phyloP scores from a whole-genome alignment of 2,797 vertebrate species.

The Myiotriccus ornatus region DNA sequence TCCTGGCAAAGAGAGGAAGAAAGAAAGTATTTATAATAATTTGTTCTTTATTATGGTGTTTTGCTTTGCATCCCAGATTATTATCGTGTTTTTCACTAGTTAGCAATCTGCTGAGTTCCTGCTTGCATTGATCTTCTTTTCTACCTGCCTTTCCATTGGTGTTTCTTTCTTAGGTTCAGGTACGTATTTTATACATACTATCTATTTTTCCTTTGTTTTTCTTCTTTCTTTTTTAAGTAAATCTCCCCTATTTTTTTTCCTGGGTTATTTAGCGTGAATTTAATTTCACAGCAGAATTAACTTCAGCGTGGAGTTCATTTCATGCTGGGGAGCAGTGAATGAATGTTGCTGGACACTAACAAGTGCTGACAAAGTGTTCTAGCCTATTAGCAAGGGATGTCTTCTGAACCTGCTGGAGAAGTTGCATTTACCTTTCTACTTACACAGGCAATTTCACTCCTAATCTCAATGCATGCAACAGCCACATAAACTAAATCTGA shows the following conservation, averaged over 20 bases:
- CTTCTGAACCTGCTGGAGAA: background rate
- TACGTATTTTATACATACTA: background rate
- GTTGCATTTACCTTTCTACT: background rate
- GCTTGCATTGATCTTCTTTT: background rate
- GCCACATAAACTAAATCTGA: background rate
- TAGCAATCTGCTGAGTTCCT: background rate
- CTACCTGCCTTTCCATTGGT: background rate
- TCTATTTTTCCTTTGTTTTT: fast-evolving
- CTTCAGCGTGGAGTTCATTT: background rate
- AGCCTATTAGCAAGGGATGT: background rate
- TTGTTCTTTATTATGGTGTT: background rate
- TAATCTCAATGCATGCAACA: background rate
- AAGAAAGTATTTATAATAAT: background rate
- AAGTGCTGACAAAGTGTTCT: background rate
- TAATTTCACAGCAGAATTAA: background rate
- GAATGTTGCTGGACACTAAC: background rate
- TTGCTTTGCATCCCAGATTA: background rate
- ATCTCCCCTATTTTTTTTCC: background rate
- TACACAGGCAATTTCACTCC: background rate
- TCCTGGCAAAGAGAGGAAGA: background rate
- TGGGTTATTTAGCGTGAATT: background rate
- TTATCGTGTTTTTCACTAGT: background rate
- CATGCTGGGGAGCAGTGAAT: background rate
- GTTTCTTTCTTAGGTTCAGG: background rate
- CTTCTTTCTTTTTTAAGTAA: fast-evolving